phyloP scores from a whole-genome alignment of 2,113 vertebrate genomes.

The Alexandromys fortis region DNA sequence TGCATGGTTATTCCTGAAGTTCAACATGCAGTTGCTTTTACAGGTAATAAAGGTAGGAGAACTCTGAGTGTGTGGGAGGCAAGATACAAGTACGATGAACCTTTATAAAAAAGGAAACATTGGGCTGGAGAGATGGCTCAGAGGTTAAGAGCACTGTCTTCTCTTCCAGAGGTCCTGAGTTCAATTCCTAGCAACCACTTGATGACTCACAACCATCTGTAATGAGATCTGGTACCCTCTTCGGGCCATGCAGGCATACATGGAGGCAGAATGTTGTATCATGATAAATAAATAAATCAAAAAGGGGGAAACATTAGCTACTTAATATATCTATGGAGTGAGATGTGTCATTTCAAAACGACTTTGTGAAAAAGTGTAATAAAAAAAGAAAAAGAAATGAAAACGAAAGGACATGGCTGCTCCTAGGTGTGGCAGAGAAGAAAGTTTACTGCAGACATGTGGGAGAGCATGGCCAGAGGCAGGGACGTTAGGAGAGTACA shows the following conservation, averaged over 20 bases:
- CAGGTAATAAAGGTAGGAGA: not conserved
- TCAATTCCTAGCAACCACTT: too few species aligned
- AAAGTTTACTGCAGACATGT: not conserved
- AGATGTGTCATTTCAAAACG: not conserved
- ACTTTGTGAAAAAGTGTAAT: not conserved
- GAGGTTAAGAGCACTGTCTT: too few species aligned
- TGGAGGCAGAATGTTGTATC: too few species aligned
- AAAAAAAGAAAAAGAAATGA: not conserved
- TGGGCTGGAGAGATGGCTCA: too few species aligned
- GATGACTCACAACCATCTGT: too few species aligned
- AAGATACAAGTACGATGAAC: not conserved
- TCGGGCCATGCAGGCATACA: too few species aligned
- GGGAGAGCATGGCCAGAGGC: not conserved
- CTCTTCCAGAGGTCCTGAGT: too few species aligned
- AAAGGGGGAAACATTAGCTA: not conserved
- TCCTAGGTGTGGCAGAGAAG: not conserved
- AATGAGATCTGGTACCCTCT: too few species aligned
- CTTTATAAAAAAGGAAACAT: not conserved
- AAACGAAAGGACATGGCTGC: not conserved
- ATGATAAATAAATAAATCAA: too few species aligned
- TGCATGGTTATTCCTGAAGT: not conserved
- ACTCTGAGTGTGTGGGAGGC: not conserved
- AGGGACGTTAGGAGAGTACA: not conserved
- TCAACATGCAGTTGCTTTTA: not conserved
- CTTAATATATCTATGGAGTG: not conserved